A percentile compares a stretch with the other conserved stretches of the same genome.
Conservation (phyloP, 2,888 invertebrate species). For the Arenicola marina region DNA sequence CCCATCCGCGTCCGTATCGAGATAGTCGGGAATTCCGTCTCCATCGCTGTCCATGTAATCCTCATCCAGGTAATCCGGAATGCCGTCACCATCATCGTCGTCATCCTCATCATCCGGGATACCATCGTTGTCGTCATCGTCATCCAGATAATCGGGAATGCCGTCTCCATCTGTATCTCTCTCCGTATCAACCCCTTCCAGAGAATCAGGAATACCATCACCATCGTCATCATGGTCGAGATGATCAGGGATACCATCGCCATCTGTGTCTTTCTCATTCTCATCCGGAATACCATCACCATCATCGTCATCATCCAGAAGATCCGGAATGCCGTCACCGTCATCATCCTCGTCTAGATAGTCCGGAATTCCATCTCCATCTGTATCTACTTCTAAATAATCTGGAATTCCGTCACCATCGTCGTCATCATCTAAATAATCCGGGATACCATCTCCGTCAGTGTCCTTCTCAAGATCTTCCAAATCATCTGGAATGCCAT, state of each 20-base stretch:
- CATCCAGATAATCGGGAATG: constrained; percentile 44
- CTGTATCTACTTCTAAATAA: constrained; percentile 29
- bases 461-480: constrained; percentile 33
- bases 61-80: constrained; percentile 48
- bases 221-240: constrained; percentile 51
- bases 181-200: constrained; percentile 40
- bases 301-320: constrained; percentile 38
- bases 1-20: constrained; percentile 31
- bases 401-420: constrained; percentile 42
- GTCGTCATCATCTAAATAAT: constrained; percentile 38
- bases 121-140: constrained; percentile 49
- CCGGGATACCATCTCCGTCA: constrained; percentile 53
- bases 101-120: constrained; percentile 52
- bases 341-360: constrained; percentile 36
- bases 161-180: constrained; percentile 40
- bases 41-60: constrained; percentile 41
- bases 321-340: constrained; percentile 53
- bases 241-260: constrained; percentile 51
- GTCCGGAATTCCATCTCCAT: constrained; percentile 34
- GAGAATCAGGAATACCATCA: constrained; percentile 43
- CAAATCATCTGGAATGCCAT: constrained; percentile 32
- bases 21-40: constrained; percentile 32
- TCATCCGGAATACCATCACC: constrained; percentile 41
- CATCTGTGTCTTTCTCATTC: constrained; percentile 39
- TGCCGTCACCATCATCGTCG: constrained; percentile 47